These are phyloP conservation scores for Tachyglossus aculeatus DNA, from an alignment of 2,797 vertebrate genomes.

Conservation along the genomic window DNA sequence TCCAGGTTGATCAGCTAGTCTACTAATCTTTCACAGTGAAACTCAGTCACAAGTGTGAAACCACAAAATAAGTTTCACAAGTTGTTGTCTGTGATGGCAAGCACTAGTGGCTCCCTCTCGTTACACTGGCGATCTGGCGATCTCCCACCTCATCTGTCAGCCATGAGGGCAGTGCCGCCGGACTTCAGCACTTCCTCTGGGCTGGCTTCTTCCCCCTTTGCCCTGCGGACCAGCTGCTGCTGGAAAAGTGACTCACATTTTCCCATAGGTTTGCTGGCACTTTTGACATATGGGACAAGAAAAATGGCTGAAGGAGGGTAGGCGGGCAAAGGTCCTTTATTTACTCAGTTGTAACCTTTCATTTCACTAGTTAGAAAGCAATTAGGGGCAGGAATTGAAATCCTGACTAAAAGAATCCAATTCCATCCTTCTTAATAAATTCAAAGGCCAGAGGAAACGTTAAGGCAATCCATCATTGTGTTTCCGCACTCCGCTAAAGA, in stretches of 20 bases:
- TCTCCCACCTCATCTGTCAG: background rate
- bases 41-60: slow-evolving; percentile 1
- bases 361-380: slow-evolving; percentile 45
- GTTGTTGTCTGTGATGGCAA: background rate
- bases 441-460: background rate
- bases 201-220: background rate
- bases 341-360: slow-evolving; percentile 24
- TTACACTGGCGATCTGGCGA: background rate
- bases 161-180: background rate
- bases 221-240: background rate
- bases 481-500: background rate
- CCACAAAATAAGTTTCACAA: slow-evolving; percentile 10
- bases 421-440: slow-evolving; percentile 27
- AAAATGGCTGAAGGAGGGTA: background rate
- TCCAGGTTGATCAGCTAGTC: background rate
- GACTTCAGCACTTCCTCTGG: background rate
- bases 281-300: background rate
- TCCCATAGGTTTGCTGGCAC: background rate
- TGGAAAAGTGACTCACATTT: background rate
- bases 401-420: slow-evolving; percentile 33
- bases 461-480: slow-evolving; percentile 34
- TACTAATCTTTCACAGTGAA: background rate
- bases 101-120: background rate
- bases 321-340: background rate
- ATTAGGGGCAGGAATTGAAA: slow-evolving; percentile 28